Base-by-base conservation (phyloP, 1,140 invertebrate genomes). In the Eulimnadia texana region DNA sequence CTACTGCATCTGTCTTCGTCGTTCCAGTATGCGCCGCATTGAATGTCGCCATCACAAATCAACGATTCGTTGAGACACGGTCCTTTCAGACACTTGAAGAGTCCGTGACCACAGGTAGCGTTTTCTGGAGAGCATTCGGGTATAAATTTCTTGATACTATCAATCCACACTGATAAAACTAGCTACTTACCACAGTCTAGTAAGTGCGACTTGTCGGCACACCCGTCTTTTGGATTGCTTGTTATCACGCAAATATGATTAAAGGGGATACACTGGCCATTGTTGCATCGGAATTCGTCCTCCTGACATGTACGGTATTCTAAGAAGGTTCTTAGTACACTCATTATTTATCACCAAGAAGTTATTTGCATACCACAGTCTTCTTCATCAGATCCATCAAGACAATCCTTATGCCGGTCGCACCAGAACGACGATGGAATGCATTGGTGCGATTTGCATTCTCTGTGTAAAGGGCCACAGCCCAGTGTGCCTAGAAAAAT, bases 181-280 rank as follows among this genome's bases (percentile, higher is more conserved):
- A 49, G 50, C 0, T 72, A 73, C 69, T 69, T n/a, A 78, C 76
- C 63, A 66, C 76, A 78, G 51, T 73, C 66, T 13, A 69, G 60
- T n/a, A 74, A 67, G 67, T 78, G 74, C 3, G 76, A 77, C 2
- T 66, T 65, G 66, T 78, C 77, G 0, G 69, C 65, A 66, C 77
- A 78, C 0, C 73, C 75, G 25, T 64, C 62, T 57, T 63, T 60
- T 2, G 28, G 51, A 11, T 67, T 42, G 6, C 33, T 66, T 3
- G 66, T 65, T 29, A 67, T 66, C 56, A 69, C 71, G 63, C 73
- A 74, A 16, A 67, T 64, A 9, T 65, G 57, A 1, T 63, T 52
- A 0, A 25, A 20, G 10, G 68, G 64, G 47, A 73, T 69, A 61
- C 73, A 74, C 55, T 73, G 69, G 1, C 71, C 71, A 61, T 68